Evolutionary conservation across 2,797 vertebrate genomes (phyloP), one percentile per base, ranked within the genome.

Genomic region (Sebastes nivosus): DNA sequence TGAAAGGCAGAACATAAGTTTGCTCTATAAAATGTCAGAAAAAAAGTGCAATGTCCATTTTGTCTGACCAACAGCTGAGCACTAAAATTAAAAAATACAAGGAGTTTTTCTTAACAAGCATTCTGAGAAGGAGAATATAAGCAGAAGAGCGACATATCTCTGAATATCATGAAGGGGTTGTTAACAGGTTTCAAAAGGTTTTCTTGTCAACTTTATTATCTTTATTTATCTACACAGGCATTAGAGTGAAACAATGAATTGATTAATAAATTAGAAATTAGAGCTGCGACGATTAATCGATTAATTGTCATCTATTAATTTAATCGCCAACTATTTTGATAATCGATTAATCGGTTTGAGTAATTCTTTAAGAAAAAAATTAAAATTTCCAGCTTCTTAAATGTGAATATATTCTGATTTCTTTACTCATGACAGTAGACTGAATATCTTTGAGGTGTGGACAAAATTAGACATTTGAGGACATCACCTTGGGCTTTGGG

Each of bases 371-470:
- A 42, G 34, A 36, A 36, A 38, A 36, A 38, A 14, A 1, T 1
- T 1, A 16, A 42, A 42, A 42, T 16, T 42, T 42, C 14, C 14
- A 42, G 38, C 14, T 42, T 42, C 38, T 42, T 42, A 16, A 42
- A 42, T 7, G 38, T 42, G 14, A 42, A 42, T 42, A 42, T 42
- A 18, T 42, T 42, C 38, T 0, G 14, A 16, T 42, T 42, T 7
- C 38, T 42, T 42, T 42, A 7, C 6, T 42, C 14, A 7, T 42
- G 38, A 16, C 0, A 16, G 38, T 42, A 42, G 3, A 3, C 0
- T 42, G 14, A 16, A 42, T 42, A 42, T 42, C 3, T 0, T 16
- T 42, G 14, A 42, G 38, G 18, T 42, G 1, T 42, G 38, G 38
- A 42, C 38, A 42, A 46, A 46, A 46, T 16, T 0, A 18, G 42